Percentiles rank a stretch among this genome's conserved stretches.
Conservation (phyloP, 64 coral and sea anemone genomes). For the Montipora capricornis region DNA sequence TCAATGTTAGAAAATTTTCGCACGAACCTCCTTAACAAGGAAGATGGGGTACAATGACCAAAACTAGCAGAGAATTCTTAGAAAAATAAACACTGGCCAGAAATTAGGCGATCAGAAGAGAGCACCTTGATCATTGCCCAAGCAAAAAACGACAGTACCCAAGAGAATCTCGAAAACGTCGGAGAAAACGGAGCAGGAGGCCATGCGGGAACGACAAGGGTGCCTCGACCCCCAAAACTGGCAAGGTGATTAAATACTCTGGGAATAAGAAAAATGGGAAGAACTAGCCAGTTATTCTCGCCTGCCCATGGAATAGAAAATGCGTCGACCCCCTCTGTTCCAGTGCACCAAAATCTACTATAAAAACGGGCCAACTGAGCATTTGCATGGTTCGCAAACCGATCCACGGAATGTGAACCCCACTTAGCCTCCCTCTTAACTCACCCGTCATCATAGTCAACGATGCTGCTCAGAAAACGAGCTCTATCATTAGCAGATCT, state of each 20-base stretch:
- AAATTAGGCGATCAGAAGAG: not conserved
- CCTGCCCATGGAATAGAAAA: too few species aligned
- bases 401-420: too few species aligned
- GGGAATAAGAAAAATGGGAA: too few species aligned
- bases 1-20: too few species aligned
- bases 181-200: not conserved
- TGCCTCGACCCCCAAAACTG: not conserved
- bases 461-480: not conserved
- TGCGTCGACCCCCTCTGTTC: too few species aligned
- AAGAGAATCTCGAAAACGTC: not conserved
- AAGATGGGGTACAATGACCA: too few species aligned
- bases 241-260: too few species aligned
- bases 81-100: too few species aligned
- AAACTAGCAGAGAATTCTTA: too few species aligned
- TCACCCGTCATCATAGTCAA: not conserved
- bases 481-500: constrained; percentile 26
- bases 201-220: constrained; percentile 24
- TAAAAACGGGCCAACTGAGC: not conserved
- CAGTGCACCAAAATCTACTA: not conserved
- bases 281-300: too few species aligned
- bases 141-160: not conserved
- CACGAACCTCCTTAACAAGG: too few species aligned
- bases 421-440: not conserved
- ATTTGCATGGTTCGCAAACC: not conserved
- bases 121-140: not conserved